Percentiles rank a stretch among this genome's conserved stretches.
Conservation (phyloP, 2,888 invertebrate genomes). For the Poecilus cupreus region DNA sequence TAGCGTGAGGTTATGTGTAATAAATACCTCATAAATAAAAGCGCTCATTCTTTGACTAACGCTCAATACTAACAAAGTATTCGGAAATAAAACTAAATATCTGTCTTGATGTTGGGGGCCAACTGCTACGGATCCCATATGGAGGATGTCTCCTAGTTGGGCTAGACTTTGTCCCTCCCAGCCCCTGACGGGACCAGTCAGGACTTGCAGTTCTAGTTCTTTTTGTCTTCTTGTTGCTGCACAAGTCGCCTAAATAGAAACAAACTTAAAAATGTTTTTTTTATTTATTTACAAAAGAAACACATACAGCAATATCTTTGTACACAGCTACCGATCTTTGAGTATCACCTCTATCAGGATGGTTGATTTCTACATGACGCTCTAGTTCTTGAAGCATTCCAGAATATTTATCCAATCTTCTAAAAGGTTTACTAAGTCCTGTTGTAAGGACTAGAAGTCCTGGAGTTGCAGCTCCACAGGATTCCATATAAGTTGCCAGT, state of each 20-base stretch:
- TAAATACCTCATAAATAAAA: constrained; percentile 95
- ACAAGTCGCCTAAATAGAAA: constrained; percentile 83
- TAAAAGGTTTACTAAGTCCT: constrained; percentile 95
- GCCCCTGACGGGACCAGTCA: constrained; percentile 94
- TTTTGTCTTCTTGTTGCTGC: constrained; percentile 92
- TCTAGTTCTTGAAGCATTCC: constrained; percentile 96
- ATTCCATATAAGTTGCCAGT: constrained; percentile 90
- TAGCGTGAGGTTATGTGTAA: too few species aligned
- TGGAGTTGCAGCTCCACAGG: constrained; percentile 88
- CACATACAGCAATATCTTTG: constrained; percentile 92
- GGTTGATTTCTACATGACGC: constrained; percentile 95
- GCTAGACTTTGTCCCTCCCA: constrained; percentile 92
- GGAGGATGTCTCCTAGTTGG: constrained; percentile 89
- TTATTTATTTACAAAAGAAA: too few species aligned
- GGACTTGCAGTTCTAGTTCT: constrained; percentile 95
- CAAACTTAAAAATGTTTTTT: constrained; percentile 7
- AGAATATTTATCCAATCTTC: constrained; percentile 95
- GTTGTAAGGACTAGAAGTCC: constrained; percentile 93
- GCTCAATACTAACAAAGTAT: constrained; percentile 90
- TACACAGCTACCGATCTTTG: constrained; percentile 96
- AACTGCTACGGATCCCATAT: constrained; percentile 94
- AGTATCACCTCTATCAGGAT: constrained; percentile 96
- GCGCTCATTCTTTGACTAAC: constrained; percentile 95
- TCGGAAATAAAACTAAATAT: constrained; percentile 93
- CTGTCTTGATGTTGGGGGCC: constrained; percentile 90